phyloP scores from a whole-genome alignment of 2,113 vertebrate genomes.

The Panurus biarmicus region DNA sequence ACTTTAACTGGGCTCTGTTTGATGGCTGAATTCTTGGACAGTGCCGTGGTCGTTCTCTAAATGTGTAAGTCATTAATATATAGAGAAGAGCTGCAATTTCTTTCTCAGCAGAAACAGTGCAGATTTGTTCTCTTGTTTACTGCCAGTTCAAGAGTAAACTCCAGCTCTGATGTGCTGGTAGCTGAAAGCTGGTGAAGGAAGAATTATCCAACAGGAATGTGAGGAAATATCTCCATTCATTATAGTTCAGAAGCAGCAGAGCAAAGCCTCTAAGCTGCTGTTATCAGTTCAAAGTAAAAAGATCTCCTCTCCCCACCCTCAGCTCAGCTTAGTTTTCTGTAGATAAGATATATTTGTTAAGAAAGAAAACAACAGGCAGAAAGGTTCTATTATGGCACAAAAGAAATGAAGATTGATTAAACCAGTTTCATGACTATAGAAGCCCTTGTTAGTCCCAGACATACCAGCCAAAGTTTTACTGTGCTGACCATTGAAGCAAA shows the following conservation, averaged over 20 bases:
- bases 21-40: neutral
- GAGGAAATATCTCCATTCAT: constrained; percentile 21
- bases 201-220: constrained; percentile 25
- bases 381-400: neutral
- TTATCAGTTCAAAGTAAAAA: neutral
- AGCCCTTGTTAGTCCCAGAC: neutral
- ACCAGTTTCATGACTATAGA: neutral
- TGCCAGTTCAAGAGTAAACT: constrained; percentile 14
- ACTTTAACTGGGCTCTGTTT: neutral
- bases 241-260: neutral
- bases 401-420: neutral
- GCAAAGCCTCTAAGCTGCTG: neutral
- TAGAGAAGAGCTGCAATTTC: neutral
- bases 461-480: neutral
- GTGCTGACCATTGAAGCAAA: neutral
- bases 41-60: neutral
- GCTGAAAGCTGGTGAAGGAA: constrained; percentile 5
- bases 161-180: constrained; percentile 18
- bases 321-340: neutral
- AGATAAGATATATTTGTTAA: neutral
- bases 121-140: constrained; percentile 42
- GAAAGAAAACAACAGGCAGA: neutral
- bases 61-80: too few species aligned
- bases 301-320: neutral
- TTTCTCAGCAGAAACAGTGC: constrained; percentile 12